Percentiles rank a stretch among this genome's conserved stretches.
Evolutionary conservation across 2,113 vertebrate species (phyloP).

Genomic region (Ictalurus furcatus): DNA sequence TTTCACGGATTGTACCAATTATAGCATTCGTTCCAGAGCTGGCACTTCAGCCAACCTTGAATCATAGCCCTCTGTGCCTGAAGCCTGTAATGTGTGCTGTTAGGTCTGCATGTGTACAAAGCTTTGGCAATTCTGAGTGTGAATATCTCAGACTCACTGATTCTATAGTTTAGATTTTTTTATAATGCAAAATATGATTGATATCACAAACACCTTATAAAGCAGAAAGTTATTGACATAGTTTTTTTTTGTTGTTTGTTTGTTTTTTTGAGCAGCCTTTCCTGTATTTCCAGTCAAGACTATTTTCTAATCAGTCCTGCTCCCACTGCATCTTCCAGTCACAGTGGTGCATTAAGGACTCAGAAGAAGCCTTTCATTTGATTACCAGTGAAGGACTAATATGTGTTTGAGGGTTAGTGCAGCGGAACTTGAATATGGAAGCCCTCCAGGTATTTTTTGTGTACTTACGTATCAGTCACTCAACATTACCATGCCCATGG

Average conservation of each 20-base stretch:
- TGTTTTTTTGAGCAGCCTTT: neutral
- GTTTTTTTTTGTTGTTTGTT: neutral
- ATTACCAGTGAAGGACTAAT: constrained; percentile 69
- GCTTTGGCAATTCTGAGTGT: constrained; percentile 33
- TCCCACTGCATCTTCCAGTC: constrained; percentile 62
- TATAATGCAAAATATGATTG: neutral
- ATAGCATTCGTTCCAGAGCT: constrained; percentile 50
- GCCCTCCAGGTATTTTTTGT: constrained; percentile 77
- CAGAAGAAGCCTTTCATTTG: constrained; percentile 63
- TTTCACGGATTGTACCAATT: constrained; percentile 55
- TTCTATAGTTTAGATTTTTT: neutral
- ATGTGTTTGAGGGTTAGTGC: constrained; percentile 70
- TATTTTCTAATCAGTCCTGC: constrained; percentile 69
- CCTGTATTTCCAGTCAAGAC: constrained; percentile 14
- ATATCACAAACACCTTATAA: neutral
- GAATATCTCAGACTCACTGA: constrained; percentile 9
- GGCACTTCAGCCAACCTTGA: constrained; percentile 57
- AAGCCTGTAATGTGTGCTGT: constrained; percentile 47
- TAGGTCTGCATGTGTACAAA: constrained; percentile 29
- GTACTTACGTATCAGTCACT: constrained; percentile 66
- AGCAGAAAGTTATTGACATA: neutral
- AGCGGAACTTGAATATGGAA: constrained; percentile 71
- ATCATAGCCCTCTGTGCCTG: constrained; percentile 31
- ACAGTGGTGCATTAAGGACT: constrained; percentile 66
- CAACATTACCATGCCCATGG: constrained; percentile 65